Evolutionary conservation across 2,797 vertebrate genomes (phyloP).

Genomic region (Rhabdomys pumilio): DNA sequence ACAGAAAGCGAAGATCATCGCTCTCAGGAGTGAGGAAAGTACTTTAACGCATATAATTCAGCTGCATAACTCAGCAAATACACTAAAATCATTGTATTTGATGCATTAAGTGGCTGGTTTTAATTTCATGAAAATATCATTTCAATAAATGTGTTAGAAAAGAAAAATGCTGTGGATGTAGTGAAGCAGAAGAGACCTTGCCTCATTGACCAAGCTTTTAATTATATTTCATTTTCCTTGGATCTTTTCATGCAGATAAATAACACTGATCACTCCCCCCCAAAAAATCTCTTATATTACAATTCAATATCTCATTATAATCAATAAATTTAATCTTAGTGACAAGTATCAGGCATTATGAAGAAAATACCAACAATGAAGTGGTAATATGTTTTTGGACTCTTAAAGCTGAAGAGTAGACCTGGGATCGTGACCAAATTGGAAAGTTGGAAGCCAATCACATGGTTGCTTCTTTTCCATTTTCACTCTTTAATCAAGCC

Average conservation of each 20-base stretch:
- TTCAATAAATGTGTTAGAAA: neutral
- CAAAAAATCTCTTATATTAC: neutral
- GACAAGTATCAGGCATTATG: neutral
- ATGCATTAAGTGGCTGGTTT: neutral
- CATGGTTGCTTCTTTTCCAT: neutral
- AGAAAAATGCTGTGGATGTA: neutral
- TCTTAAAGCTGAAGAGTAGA: neutral
- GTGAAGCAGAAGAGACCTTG: neutral
- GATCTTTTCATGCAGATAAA: neutral
- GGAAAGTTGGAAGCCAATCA: neutral
- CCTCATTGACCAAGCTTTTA: neutral
- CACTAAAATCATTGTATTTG: no score
- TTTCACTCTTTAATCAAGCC: neutral
- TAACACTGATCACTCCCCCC: neutral
- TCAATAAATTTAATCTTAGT: neutral
- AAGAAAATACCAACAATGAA: neutral
- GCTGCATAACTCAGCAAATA: no score
- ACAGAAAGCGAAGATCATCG: neutral
- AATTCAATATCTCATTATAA: neutral
- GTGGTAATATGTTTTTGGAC: neutral
- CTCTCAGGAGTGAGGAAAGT: neutral
- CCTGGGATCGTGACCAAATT: neutral
- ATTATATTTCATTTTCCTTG: neutral
- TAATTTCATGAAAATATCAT: neutral
- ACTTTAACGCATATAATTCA: neutral